Evolutionary conservation across 2,797 vertebrate species (phyloP).

Genomic region (Poeciliopsis presidionis): DNA sequence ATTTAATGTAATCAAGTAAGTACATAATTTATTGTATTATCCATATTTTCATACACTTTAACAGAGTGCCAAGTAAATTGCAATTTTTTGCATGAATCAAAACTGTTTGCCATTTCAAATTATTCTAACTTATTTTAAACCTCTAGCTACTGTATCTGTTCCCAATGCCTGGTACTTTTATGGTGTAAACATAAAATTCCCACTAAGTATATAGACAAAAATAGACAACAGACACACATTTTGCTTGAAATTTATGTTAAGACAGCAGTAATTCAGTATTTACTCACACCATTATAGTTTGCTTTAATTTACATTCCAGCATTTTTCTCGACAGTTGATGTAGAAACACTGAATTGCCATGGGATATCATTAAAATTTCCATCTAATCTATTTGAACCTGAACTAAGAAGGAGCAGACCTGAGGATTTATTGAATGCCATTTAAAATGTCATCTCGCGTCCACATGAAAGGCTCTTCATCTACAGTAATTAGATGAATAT

Average conservation of each 20-base stretch:
- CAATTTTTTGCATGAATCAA: background rate
- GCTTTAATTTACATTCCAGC: background rate
- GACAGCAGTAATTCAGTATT: background rate
- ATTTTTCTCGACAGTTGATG: slow-evolving; percentile 6
- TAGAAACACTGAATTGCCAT: slow-evolving; percentile 9
- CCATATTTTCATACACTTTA: background rate
- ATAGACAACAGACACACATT: background rate
- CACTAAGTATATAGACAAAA: background rate
- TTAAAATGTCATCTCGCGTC: slow-evolving; percentile 71
- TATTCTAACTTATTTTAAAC: background rate
- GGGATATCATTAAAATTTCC: slow-evolving; percentile 43
- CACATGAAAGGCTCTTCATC: slow-evolving; percentile 62
- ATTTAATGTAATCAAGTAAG: background rate
- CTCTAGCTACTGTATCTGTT: background rate
- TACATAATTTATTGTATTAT: background rate
- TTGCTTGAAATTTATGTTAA: background rate
- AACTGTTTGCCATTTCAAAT: background rate
- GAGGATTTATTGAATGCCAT: slow-evolving; percentile 71
- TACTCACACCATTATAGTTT: background rate
- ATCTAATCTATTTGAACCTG: slow-evolving; percentile 53
- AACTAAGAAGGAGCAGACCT: slow-evolving; percentile 56
- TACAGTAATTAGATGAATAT: slow-evolving; percentile 77
- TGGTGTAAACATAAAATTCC: background rate
- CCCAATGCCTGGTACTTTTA: too few relatives aligned
- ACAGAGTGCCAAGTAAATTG: background rate